phyloP scores from a whole-genome alignment of 2,888 invertebrate species.

The Diploptera punctata region DNA sequence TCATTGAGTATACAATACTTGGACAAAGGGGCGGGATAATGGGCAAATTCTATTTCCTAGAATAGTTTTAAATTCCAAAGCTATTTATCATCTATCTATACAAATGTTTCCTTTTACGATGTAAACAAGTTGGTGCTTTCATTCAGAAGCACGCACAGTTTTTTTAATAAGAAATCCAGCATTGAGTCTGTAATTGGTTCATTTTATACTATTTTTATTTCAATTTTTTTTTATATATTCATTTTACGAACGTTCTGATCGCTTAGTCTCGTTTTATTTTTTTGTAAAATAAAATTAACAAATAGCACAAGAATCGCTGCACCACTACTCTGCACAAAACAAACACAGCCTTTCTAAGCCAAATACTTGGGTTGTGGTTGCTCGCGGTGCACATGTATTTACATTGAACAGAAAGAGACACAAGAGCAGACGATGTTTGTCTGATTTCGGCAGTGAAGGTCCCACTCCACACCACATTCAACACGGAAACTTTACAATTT shows the following conservation, averaged over 20 bases:
- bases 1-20: constrained; percentile 27
- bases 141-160: constrained; percentile 17
- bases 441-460: constrained; percentile 28
- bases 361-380: constrained; percentile 58
- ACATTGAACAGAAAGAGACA: constrained; percentile 14
- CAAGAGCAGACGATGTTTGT: background rate
- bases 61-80: constrained; percentile 38
- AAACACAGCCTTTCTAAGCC: constrained; percentile 67
- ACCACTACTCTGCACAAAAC: constrained; percentile 34
- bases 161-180: constrained; percentile 21
- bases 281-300: constrained; percentile 37
- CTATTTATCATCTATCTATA: constrained; percentile 42
- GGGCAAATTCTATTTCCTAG: constrained; percentile 31
- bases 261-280: constrained; percentile 18
- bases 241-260: constrained; percentile 19
- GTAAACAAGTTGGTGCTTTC: constrained; percentile 41
- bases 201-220: background rate
- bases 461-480: constrained; percentile 8
- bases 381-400: constrained; percentile 5
- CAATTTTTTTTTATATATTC: constrained; percentile 14
- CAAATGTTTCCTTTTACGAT: constrained; percentile 40
- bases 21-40: constrained; percentile 32
- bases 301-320: constrained; percentile 33
- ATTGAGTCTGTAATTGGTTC: constrained; percentile 18
- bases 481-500: constrained; percentile 15